Conservation (phyloP, 2,888 invertebrate species). For the Drosophila meridionalis region DNA sequence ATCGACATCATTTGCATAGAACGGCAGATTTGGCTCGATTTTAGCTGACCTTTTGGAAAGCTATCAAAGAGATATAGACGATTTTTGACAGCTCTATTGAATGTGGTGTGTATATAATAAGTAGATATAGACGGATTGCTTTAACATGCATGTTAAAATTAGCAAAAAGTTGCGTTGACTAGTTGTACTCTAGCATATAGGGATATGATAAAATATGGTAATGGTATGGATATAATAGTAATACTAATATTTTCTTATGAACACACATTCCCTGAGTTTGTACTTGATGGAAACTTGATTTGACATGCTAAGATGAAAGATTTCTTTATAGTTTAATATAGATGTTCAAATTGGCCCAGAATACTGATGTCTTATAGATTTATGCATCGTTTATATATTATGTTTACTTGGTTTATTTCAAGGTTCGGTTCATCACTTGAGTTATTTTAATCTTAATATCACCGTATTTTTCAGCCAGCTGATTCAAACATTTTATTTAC, state of each 20-base stretch:
- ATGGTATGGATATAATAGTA: too few relatives aligned
- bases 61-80: conserved; percentile 1
- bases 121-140: too few relatives aligned
- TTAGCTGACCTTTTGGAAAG: conserved; percentile 51
- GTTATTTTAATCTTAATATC: too few relatives aligned
- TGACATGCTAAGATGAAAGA: neutral
- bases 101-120: neutral
- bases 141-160: conserved; percentile 3
- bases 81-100: neutral
- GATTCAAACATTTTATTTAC: neutral
- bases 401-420: neutral
- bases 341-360: neutral
- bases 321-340: neutral
- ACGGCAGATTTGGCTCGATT: neutral
- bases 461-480: neutral
- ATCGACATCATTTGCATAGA: conserved; percentile 61
- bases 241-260: too few relatives aligned
- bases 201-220: too few relatives aligned
- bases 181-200: too few relatives aligned
- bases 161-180: too few relatives aligned
- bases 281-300: neutral
- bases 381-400: too few relatives aligned
- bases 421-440: too few relatives aligned
- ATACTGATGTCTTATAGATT: neutral
- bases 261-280: too few relatives aligned